Base-by-base conservation (phyloP, 1,140 invertebrate species). In the Neomicropteryx cornuta region DNA sequence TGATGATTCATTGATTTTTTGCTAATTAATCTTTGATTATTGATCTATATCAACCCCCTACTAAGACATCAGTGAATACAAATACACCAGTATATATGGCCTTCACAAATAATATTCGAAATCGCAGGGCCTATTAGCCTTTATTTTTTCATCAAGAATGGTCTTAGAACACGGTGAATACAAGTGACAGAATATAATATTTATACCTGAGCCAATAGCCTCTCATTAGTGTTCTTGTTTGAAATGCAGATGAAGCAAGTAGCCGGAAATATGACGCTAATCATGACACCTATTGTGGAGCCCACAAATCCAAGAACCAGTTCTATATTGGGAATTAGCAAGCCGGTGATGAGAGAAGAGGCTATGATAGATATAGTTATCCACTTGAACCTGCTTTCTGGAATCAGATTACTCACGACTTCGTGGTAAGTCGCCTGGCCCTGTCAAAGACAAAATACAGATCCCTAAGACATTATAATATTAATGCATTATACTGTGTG, bases 201-300 rank as follows among this genome's bases (percentile, higher is more conserved):
- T 41, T 38, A n/a, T 49, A 79, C 77, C 67, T 83, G 79, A 14
- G 82, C 82, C 27, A 83, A 44, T 10, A 79, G 48, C 43, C 75
- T 70, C 56, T 87, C 83, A 51, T 79, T 83, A 0, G 80, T 83
- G 47, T 82, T 73, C 62, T 82, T 84, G 22, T 65, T 73, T 5
- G 76, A 77, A 27, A 86, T 70, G 24, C 77, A 73, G 23, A 83
- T 71, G 47, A 85, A 85, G 52, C 78, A 80, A 6, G 75, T 71
- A 2, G 89, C 82, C 1, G 94, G 94, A 53, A 95, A 86, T 48
- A 96, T 83, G 11, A 94, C 75, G 51, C 91, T 95, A 44, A 96
- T 87, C 38, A 91, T 75, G n/a, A 91, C 85, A 3, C 94, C 94
- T 47, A 94, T 91, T 8, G 93, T 95, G 10, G 93, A 91, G 10